These are phyloP conservation scores for Ptychadena robeensis DNA, from an alignment of 2,797 vertebrate genomes.

Conservation along the genomic window DNA sequence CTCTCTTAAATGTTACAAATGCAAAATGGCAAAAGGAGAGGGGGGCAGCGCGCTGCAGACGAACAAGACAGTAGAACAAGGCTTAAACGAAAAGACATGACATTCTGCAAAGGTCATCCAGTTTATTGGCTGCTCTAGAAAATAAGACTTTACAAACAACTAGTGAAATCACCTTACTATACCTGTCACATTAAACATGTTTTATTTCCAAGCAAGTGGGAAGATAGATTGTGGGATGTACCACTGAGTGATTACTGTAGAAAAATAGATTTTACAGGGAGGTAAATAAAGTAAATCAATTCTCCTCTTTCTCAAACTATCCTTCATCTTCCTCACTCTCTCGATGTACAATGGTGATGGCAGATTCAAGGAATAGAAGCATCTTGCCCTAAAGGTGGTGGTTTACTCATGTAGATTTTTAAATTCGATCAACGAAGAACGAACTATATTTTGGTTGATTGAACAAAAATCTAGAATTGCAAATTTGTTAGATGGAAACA, in stretches of 20 bases:
- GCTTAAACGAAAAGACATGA: constrained; percentile 18
- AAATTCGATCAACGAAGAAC: too few relatives aligned
- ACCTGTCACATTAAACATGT: constrained; percentile 7
- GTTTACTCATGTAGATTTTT: too few relatives aligned
- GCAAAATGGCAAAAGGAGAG: not conserved
- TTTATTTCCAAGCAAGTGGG: constrained; percentile 17
- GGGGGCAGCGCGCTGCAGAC: not conserved
- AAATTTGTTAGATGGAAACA: too few relatives aligned
- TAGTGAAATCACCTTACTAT: constrained; percentile 10
- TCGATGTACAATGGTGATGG: not conserved
- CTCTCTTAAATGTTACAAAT: not conserved
- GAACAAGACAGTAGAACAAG: not conserved
- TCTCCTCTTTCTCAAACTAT: not conserved
- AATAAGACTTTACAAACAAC: constrained; percentile 35
- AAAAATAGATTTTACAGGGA: constrained; percentile 1
- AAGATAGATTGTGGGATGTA: constrained; percentile 13
- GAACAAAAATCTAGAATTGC: too few relatives aligned
- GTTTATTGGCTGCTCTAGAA: constrained; percentile 28
- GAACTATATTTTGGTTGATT: too few relatives aligned
- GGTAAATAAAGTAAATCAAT: constrained; percentile 21
- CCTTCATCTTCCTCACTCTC: not conserved
- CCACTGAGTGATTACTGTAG: not conserved
- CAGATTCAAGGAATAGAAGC: not conserved
- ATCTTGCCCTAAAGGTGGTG: too few relatives aligned
- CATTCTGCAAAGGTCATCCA: constrained; percentile 33